A percentile compares a stretch with the other conserved stretches of the same genome.
These are phyloP conservation scores for Pachyrhynchus sulphureomaculatus DNA, from an alignment of 1,140 invertebrate genomes.

Conservation along the genomic window DNA sequence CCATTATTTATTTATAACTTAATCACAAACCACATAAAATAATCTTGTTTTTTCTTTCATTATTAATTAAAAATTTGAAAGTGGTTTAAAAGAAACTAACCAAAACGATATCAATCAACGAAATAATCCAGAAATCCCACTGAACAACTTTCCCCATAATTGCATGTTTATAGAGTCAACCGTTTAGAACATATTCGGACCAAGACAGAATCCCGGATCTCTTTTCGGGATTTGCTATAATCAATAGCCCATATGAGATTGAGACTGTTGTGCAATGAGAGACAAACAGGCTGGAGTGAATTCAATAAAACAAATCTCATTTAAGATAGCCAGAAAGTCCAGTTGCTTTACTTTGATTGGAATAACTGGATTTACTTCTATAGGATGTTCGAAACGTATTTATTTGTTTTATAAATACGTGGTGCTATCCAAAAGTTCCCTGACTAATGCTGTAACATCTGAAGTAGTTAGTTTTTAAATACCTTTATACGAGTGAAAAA, in stretches of 20 bases:
- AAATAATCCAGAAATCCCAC: constrained; percentile 11
- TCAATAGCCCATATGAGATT: constrained; percentile 18
- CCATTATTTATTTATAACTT: too few species aligned
- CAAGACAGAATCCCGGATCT: background rate
- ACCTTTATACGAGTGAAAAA: too few species aligned
- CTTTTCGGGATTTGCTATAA: constrained; percentile 20
- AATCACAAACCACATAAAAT: too few species aligned
- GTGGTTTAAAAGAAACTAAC: background rate
- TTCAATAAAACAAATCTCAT: constrained; percentile 26
- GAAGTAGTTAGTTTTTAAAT: too few species aligned
- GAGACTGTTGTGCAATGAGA: constrained; percentile 18
- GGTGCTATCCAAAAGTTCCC: too few species aligned
- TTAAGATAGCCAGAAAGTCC: background rate
- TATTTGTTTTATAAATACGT: too few species aligned
- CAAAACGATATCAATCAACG: constrained; percentile 15
- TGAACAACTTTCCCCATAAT: constrained; percentile 19
- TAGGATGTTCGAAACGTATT: background rate
- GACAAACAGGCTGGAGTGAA: constrained; percentile 17
- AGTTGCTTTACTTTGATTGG: constrained; percentile 13
- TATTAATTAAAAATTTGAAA: too few species aligned
- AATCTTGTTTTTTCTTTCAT: too few species aligned
- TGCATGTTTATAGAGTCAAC: constrained; percentile 26
- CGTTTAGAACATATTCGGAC: constrained; percentile 9
- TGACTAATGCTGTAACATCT: too few species aligned
- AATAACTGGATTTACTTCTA: constrained; percentile 2